A percentile compares a stretch with the other conserved stretches of the same genome.
Conservation (phyloP, 1,140 invertebrate species). For the Hylaeus volcanicus region DNA sequence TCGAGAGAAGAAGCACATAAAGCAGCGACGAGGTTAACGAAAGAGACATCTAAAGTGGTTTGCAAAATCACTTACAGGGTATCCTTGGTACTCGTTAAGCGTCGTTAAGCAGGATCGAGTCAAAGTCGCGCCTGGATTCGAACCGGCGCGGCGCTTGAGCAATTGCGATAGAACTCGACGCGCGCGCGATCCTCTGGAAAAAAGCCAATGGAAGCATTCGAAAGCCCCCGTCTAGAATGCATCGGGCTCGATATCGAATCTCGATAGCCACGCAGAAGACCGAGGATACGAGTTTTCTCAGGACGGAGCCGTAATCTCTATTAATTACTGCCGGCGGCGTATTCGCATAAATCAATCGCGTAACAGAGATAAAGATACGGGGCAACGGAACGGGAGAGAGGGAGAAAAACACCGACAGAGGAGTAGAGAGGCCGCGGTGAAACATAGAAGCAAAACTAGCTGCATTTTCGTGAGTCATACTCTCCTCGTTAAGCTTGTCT, state of each 20-base stretch:
- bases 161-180: conserved; percentile 3
- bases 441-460: neutral
- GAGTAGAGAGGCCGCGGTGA: neutral
- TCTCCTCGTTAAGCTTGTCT: conserved; percentile 3
- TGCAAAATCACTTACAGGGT: conserved; percentile 8
- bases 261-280: conserved; percentile 12
- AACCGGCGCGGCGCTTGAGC: neutral
- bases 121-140: neutral
- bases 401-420: neutral
- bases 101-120: conserved; percentile 6
- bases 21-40: too few species aligned
- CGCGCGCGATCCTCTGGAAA: neutral
- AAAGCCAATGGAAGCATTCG: neutral
- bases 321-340: conserved; percentile 32
- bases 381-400: neutral
- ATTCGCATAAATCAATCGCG: conserved; percentile 34
- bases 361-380: conserved; percentile 19
- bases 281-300: conserved; percentile 29
- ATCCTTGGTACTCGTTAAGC: conserved; percentile 1
- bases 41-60: neutral
- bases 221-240: conserved; percentile 11
- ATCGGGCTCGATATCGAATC: conserved; percentile 32
- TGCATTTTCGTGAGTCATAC: conserved; percentile 27
- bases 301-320: conserved; percentile 32
- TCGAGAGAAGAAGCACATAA: neutral